These are phyloP conservation scores for Peromyscus leucopus DNA, from an alignment of 2,113 vertebrate genomes.

Conservation along the genomic window DNA sequence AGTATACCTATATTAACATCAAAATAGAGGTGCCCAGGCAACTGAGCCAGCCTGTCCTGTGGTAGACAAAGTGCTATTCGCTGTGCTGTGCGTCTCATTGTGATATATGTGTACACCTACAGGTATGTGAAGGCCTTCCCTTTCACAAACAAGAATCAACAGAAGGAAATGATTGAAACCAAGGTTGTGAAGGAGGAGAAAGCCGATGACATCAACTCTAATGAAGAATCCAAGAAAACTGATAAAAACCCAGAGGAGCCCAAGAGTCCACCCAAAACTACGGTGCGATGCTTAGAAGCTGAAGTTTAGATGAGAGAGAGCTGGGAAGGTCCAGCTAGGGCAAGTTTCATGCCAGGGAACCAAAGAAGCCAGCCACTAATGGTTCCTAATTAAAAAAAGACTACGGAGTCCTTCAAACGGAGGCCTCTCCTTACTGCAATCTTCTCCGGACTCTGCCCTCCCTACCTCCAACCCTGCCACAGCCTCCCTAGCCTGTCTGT, in stretches of 20 bases:
- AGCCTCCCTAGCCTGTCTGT: conserved; percentile 6
- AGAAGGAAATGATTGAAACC: conserved; percentile 89
- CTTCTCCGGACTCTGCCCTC: conserved; percentile 37
- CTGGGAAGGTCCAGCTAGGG: not conserved
- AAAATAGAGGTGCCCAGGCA: not conserved
- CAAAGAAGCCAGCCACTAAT: conserved; percentile 53
- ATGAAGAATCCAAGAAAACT: conserved; percentile 84
- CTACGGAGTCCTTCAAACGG: conserved; percentile 22
- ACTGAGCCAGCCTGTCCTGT: not conserved
- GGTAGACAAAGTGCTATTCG: not conserved
- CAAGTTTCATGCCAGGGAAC: conserved; percentile 46
- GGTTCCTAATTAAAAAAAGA: conserved; percentile 35
- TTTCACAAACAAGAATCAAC: conserved; percentile 86
- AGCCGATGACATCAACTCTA: conserved; percentile 76
- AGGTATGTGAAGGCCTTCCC: conserved; percentile 88
- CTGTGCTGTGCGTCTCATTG: not conserved
- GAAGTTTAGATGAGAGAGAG: conserved; percentile 85
- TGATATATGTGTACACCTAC: conserved; percentile 59
- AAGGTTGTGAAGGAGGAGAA: conserved; percentile 88
- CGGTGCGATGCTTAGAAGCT: conserved; percentile 88
- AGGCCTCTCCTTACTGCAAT: conserved; percentile 28
- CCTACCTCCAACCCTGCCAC: conserved; percentile 59
- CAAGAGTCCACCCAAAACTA: conserved; percentile 77
- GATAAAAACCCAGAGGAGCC: conserved; percentile 83
- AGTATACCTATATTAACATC: not conserved